Percentiles rank a stretch among this genome's conserved stretches.
Evolutionary conservation across 2,797 vertebrate species (phyloP).

Genomic region (Clarias pachynema): DNA sequence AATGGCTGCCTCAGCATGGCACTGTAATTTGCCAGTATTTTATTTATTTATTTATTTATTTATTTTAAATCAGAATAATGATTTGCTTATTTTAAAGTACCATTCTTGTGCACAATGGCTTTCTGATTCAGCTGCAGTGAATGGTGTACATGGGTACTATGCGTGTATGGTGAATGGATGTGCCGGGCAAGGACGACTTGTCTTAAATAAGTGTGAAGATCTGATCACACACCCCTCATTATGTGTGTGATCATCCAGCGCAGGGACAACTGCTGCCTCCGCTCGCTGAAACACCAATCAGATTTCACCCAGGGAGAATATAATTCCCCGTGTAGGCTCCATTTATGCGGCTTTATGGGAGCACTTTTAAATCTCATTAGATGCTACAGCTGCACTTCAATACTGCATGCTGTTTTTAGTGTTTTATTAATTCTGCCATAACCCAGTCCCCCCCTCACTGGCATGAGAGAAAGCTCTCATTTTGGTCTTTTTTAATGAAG

Average conservation of each 20-base stretch:
- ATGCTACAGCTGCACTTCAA: conserved; percentile 78
- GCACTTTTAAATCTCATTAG: conserved; percentile 82
- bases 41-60: too few species aligned
- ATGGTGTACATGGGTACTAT: conserved; percentile 49
- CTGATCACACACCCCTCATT: conserved; percentile 52
- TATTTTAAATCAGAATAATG: neutral
- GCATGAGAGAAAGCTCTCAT: conserved; percentile 45
- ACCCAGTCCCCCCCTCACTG: conserved; percentile 49
- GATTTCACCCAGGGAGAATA: conserved; percentile 73
- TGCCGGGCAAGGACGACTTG: conserved; percentile 50
- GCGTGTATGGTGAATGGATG: conserved; percentile 53
- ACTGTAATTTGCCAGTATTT: neutral
- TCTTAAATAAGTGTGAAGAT: conserved; percentile 58
- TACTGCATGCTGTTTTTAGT: conserved; percentile 73
- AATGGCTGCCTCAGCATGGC: neutral
- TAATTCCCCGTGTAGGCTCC: conserved; percentile 76
- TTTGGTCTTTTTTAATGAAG: conserved; percentile 46
- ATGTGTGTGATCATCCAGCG: conserved; percentile 54
- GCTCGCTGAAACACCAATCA: conserved; percentile 61
- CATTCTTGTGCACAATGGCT: conserved; percentile 33
- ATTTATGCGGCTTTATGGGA: conserved; percentile 77
- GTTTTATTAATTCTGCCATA: conserved; percentile 72
- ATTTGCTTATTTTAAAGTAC: conserved; percentile 12
- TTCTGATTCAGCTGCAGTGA: conserved; percentile 49
- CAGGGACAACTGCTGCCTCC: conserved; percentile 55